A percentile compares a stretch with the other conserved stretches of the same genome.
phyloP scores from a whole-genome alignment of 1,140 invertebrate genomes.

The Orchesella cincta region DNA sequence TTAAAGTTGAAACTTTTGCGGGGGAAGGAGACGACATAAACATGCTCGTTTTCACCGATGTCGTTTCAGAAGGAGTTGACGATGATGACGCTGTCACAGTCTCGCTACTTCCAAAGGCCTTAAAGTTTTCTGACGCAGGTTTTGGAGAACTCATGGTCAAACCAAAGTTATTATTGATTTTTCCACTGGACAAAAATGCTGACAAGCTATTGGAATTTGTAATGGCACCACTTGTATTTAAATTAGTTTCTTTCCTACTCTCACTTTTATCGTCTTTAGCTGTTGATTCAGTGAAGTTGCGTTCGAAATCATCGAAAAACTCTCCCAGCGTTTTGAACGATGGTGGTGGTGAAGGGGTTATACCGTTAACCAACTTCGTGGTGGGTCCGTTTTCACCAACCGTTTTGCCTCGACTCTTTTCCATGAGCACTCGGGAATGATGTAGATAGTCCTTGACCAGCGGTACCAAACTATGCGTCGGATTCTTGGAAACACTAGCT shows the following conservation, averaged over 20 bases:
- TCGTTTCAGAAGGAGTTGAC: background rate
- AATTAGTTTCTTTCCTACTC: background rate
- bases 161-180: background rate
- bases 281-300: background rate
- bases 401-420: background rate
- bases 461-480: background rate
- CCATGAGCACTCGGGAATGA: conserved; percentile 4
- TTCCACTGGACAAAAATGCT: background rate
- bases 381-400: background rate
- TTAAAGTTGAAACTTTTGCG: too few relatives aligned
- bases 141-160: background rate
- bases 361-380: background rate
- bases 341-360: background rate
- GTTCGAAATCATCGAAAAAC: conserved; percentile 12
- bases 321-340: background rate
- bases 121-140: too few relatives aligned
- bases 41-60: too few relatives aligned
- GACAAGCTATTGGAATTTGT: background rate
- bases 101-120: too few relatives aligned
- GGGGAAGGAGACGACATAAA: too few relatives aligned
- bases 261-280: background rate
- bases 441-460: conserved; percentile 4
- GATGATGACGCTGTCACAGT: too few relatives aligned
- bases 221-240: background rate
- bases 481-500: background rate